Percentiles rank a stretch among this genome's conserved stretches.
phyloP scores from a whole-genome alignment of 2,888 invertebrate genomes.

The Lycophotia porphyrea region DNA sequence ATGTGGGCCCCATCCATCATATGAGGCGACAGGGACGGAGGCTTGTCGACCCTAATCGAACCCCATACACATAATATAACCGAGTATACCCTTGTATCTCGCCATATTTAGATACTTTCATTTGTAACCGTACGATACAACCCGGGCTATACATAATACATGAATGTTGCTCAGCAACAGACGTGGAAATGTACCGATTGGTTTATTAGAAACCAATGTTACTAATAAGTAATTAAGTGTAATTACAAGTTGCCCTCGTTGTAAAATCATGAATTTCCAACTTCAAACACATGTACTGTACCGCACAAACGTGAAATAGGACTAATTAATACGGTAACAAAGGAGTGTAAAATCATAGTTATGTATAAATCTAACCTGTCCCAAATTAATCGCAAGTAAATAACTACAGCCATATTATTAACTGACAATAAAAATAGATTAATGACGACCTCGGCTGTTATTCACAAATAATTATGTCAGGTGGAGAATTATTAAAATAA shows the following conservation, averaged over 20 bases:
- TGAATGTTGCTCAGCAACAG: constrained; percentile 40
- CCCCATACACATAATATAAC: constrained; percentile 77
- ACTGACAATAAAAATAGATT: constrained; percentile 59
- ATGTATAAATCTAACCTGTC: constrained; percentile 39
- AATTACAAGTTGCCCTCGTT: constrained; percentile 27
- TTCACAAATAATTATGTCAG: constrained; percentile 52
- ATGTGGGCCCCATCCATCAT: constrained; percentile 87
- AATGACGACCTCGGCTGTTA: constrained; percentile 53
- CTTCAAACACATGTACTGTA: neutral
- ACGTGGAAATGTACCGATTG: constrained; percentile 25
- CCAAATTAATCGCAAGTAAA: constrained; percentile 42
- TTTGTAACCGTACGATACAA: constrained; percentile 60
- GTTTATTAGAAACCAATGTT: constrained; percentile 29
- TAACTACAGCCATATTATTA: constrained; percentile 53
- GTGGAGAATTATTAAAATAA: constrained; percentile 50
- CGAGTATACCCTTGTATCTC: constrained; percentile 66
- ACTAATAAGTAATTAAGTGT: constrained; percentile 25
- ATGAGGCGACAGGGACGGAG: constrained; percentile 83
- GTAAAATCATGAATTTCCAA: constrained; percentile 12
- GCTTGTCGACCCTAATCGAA: constrained; percentile 89
- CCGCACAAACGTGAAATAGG: neutral
- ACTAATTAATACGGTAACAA: constrained; percentile 12
- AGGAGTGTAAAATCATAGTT: constrained; percentile 8
- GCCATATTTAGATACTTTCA: constrained; percentile 66
- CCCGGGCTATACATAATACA: constrained; percentile 53